Evolutionary conservation across 2,888 invertebrate species (phyloP).

Genomic region (Cryptocephalus primarius): DNA sequence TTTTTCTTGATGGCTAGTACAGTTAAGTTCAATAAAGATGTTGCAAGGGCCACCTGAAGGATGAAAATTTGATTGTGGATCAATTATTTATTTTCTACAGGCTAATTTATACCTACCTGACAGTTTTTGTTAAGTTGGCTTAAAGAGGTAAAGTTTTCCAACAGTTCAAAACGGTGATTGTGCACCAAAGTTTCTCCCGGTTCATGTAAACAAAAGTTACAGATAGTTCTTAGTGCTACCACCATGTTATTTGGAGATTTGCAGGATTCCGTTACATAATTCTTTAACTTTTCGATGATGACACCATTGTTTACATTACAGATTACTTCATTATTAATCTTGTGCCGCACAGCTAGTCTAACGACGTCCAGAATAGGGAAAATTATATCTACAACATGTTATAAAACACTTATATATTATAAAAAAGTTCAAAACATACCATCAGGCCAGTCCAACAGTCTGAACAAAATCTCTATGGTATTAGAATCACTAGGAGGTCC

Average conservation of each 20-base stretch:
- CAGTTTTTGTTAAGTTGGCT: conserved; percentile 48
- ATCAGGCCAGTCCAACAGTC: conserved; percentile 61
- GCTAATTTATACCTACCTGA: conserved; percentile 41
- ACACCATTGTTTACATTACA: conserved; percentile 34
- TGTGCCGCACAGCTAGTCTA: conserved; percentile 61
- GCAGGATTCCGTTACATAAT: conserved; percentile 24
- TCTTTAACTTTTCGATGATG: conserved; percentile 27
- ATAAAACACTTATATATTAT: background rate
- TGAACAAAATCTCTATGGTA: conserved; percentile 46
- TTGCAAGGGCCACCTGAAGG: conserved; percentile 62
- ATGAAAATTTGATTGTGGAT: conserved; percentile 3
- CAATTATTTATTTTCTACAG: background rate
- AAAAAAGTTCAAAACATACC: conserved; percentile 37
- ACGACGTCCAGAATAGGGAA: conserved; percentile 86
- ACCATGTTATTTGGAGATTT: conserved; percentile 61
- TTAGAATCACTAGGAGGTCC: conserved; percentile 37
- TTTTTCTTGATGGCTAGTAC: conserved; percentile 48
- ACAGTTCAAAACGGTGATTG: conserved; percentile 43
- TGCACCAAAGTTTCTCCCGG: conserved; percentile 53
- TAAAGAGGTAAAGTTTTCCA: conserved; percentile 44
- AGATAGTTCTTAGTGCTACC: conserved; percentile 64
- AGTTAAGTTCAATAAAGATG: conserved; percentile 61
- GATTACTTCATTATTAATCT: conserved; percentile 45
- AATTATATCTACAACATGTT: conserved; percentile 48
- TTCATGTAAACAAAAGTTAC: conserved; percentile 69